Evolutionary conservation across 2,888 invertebrate genomes (phyloP).

Genomic region (Xestia xanthographa): DNA sequence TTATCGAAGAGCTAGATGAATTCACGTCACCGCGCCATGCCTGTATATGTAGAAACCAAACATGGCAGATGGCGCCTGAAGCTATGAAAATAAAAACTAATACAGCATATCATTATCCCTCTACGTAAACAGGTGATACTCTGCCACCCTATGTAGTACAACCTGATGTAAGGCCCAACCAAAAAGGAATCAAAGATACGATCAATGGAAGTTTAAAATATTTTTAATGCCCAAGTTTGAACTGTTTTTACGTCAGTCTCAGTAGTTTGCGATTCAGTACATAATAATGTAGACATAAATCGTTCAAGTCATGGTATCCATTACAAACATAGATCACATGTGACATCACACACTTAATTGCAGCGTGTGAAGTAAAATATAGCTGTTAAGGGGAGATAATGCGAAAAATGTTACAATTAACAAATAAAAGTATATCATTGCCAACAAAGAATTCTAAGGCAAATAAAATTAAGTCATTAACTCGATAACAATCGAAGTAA

Average conservation of each 20-base stretch:
- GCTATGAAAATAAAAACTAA: constrained; percentile 49
- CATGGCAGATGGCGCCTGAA: constrained; percentile 51
- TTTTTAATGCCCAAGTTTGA: constrained; percentile 54
- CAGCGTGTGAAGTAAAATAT: constrained; percentile 52
- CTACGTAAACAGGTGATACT: constrained; percentile 19
- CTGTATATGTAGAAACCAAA: constrained; percentile 36
- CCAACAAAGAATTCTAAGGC: constrained; percentile 61
- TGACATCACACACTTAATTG: constrained; percentile 54
- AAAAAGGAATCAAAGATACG: constrained; percentile 49
- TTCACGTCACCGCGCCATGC: constrained; percentile 31
- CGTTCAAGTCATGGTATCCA: constrained; percentile 43
- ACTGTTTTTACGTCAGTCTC: constrained; percentile 37
- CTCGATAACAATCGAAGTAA: constrained; percentile 59
- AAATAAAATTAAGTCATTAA: constrained; percentile 69
- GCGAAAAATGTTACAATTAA: constrained; percentile 56
- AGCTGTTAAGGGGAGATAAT: constrained; percentile 38
- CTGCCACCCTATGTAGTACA: constrained; percentile 31
- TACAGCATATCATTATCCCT: constrained; percentile 42
- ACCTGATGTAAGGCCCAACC: constrained; percentile 31
- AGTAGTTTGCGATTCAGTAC: constrained; percentile 39
- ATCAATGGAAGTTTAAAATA: constrained; percentile 48
- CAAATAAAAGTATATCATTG: constrained; percentile 57
- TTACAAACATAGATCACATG: constrained; percentile 57
- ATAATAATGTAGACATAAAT: constrained; percentile 59
- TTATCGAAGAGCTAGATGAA: constrained; percentile 32